phyloP scores from a whole-genome alignment of 1,140 invertebrate genomes.

The Lasioglossum albipes region DNA sequence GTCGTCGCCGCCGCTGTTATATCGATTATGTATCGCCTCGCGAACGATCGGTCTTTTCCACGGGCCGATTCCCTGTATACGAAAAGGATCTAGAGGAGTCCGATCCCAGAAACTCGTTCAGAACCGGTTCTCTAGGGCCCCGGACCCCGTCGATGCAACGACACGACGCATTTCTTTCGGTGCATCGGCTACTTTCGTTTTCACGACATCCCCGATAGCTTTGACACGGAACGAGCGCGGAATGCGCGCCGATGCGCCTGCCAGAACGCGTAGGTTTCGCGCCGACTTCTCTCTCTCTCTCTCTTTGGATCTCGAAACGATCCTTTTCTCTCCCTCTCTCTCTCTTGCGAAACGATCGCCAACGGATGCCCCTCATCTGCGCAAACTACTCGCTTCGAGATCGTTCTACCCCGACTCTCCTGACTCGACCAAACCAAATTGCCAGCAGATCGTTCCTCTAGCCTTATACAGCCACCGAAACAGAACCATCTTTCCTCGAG shows the following conservation, averaged over 20 bases:
- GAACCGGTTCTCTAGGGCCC: constrained; percentile 70
- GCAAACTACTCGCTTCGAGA: neutral
- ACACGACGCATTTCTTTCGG: constrained; percentile 68
- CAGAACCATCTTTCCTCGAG: neutral
- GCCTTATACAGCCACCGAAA: constrained; percentile 5
- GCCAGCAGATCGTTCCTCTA: neutral
- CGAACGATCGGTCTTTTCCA: constrained; percentile 57
- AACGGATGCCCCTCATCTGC: neutral
- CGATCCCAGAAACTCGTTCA: constrained; percentile 65
- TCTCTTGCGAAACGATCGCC: neutral
- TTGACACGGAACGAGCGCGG: constrained; percentile 61
- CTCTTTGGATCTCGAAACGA: no score
- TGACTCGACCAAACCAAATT: neutral
- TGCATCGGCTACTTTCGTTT: constrained; percentile 73
- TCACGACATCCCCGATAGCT: constrained; percentile 64
- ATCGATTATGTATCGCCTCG: constrained; percentile 62
- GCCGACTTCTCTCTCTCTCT: no score
- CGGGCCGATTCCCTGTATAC: constrained; percentile 51
- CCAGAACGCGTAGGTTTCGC: constrained; percentile 32
- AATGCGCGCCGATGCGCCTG: constrained; percentile 47
- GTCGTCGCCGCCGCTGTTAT: no score
- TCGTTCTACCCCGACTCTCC: neutral
- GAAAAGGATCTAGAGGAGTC: constrained; percentile 48
- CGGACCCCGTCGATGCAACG: constrained; percentile 64
- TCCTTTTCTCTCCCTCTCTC: no score